These are phyloP conservation scores for Cotesia glomerata DNA, from an alignment of 1,140 invertebrate species.

Conservation along the genomic window DNA sequence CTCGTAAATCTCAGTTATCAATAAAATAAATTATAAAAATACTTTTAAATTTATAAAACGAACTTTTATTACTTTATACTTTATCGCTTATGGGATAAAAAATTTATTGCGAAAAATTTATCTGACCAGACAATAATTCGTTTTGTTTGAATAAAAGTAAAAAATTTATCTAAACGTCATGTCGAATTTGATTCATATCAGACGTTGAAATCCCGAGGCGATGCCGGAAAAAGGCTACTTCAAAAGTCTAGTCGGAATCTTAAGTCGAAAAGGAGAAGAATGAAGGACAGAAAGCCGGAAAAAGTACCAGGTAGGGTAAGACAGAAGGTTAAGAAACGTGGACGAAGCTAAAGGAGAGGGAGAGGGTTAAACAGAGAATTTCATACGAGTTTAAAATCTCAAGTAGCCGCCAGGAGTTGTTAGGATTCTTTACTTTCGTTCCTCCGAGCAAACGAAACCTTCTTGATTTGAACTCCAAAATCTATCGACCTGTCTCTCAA, in stretches of 20 bases:
- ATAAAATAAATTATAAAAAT: too few species aligned
- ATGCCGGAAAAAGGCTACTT: neutral
- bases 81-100: too few species aligned
- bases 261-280: slow-evolving; percentile 32
- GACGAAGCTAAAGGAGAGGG: slow-evolving; percentile 58
- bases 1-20: too few species aligned
- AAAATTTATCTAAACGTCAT: neutral
- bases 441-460: neutral
- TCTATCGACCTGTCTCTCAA: neutral
- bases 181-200: slow-evolving; percentile 13
- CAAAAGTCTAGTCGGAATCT: neutral
- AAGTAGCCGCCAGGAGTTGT: slow-evolving; percentile 49
- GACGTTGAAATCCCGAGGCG: neutral
- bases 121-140: neutral
- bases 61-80: too few species aligned
- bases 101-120: too few species aligned
- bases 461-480: slow-evolving; percentile 16
- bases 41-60: too few species aligned
- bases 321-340: slow-evolving; percentile 57
- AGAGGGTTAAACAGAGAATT: slow-evolving; percentile 51
- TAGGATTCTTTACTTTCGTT: slow-evolving; percentile 28
- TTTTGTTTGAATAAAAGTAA: neutral
- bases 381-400: slow-evolving; percentile 54
- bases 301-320: slow-evolving; percentile 21
- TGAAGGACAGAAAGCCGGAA: neutral